Base-by-base conservation (phyloP, 1,140 invertebrate species). In the Aphis craccivora region DNA sequence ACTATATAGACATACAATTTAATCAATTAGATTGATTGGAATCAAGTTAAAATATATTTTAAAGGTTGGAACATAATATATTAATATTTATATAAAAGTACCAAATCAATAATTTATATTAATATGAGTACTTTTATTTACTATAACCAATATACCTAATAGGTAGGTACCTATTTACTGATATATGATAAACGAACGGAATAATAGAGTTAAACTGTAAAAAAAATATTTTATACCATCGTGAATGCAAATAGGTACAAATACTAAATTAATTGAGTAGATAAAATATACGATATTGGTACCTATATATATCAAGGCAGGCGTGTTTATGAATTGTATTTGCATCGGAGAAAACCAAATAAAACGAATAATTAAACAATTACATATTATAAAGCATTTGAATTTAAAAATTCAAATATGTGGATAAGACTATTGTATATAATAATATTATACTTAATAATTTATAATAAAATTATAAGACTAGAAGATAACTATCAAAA, bases 41-140 rank as follows among this genome's bases (percentile, higher is more conserved):
- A 76, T n/a, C 60, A n/a, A 76, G 60, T 76, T n/a, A n/a, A n/a
- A 76, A 76, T n/a, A 18, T 76, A 76, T 76, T 76, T 76, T 76
- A 23, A n/a, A 76, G 3, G 14, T 76, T n/a, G 5, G n/a, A 76
- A 35, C 5, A 76, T 76, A 76, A 11, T 76, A 76, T 30, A 60
- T 30, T 14, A n/a, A n/a, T 67, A n/a, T 30, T 11, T n/a, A n/a
- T n/a, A 2, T 67, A 67, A 2, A 2, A 11, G 11, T 67, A 67
- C 60, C 20, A 30, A 67, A n/a, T 67, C 30, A 67, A 55, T 55
- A 55, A 55, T 55, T 55, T 55, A 55, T 55, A 55, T 55, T 25
- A 55, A 55, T 55, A 55, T 45, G 6, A 23, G 23, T 55, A 55
- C 7, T 55, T 60, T 30, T 7, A 60, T 4, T 60, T 11, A 60